Percentiles rank a stretch among this genome's conserved stretches.
Evolutionary conservation across 2,888 invertebrate species (phyloP).

Genomic region (Corbicula japonica): DNA sequence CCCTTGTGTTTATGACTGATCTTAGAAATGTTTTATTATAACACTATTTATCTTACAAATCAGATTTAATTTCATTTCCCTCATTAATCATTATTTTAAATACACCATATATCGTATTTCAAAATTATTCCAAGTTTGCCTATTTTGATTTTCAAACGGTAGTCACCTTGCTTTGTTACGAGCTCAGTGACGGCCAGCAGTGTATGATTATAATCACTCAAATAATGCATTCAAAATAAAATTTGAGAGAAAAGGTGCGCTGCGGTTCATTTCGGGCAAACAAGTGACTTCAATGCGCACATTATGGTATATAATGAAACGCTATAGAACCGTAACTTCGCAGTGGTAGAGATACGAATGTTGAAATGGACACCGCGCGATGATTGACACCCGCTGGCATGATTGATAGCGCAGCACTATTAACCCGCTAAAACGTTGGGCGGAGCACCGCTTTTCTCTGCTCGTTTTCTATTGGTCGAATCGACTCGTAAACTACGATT

Average conservation of each 20-base stretch:
- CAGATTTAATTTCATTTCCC: conserved; percentile 23
- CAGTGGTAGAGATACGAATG: conserved; percentile 48
- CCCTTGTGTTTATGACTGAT: conserved; percentile 21
- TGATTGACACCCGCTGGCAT: conserved; percentile 81
- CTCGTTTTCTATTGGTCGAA: conserved; percentile 57
- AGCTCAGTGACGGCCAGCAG: conserved; percentile 31
- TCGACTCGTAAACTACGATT: conserved; percentile 42
- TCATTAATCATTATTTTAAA: conserved; percentile 63
- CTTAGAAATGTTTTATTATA: conserved; percentile 32
- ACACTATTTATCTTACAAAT: conserved; percentile 40
- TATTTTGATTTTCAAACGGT: conserved; percentile 38
- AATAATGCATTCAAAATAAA: conserved; percentile 59
- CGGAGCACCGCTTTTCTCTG: conserved; percentile 67
- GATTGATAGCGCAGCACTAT: conserved; percentile 75
- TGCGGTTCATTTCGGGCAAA: conserved; percentile 52
- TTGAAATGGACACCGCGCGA: conserved; percentile 73
- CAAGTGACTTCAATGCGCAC: conserved; percentile 44
- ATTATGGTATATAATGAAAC: conserved; percentile 56
- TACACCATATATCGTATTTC: conserved; percentile 55
- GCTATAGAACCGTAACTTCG: conserved; percentile 34
- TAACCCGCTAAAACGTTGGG: conserved; percentile 69
- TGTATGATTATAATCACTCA: conserved; percentile 56
- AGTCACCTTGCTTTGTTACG: conserved; percentile 41
- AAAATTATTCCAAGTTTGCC: conserved; percentile 53
- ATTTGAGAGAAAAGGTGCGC: conserved; percentile 48